Conservation (phyloP, 2,113 vertebrate genomes). For the Chloroceryle aenea region DNA sequence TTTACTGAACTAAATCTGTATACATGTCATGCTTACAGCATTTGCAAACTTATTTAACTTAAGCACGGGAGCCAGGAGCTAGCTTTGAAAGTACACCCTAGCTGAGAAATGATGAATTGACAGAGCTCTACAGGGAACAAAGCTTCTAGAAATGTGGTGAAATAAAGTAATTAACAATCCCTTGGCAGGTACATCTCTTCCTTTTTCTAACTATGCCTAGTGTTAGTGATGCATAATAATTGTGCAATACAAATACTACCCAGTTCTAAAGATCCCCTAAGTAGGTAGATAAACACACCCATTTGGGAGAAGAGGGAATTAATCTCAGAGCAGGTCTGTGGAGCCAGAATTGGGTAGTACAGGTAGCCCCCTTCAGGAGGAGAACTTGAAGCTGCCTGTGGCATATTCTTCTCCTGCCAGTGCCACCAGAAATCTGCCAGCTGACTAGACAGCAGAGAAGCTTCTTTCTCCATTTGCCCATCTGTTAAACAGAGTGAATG, state of each 20-base stretch:
- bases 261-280: conserved; percentile 32
- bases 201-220: neutral
- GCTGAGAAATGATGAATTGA: neutral
- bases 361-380: neutral
- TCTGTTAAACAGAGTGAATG: neutral
- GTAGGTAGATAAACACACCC: conserved; percentile 14
- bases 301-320: conserved; percentile 13
- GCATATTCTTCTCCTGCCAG: neutral
- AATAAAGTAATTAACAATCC: conserved; percentile 14
- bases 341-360: neutral
- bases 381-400: neutral
- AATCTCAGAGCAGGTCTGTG: neutral
- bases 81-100: neutral
- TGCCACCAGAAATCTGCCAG: neutral
- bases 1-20: neutral
- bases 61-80: neutral
- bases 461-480: conserved; percentile 7
- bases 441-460: neutral
- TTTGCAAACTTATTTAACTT: neutral
- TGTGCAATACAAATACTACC: neutral
- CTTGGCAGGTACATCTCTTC: neutral
- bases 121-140: neutral
- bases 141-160: neutral
- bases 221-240: neutral
- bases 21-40: neutral